A percentile compares a stretch with the other conserved stretches of the same genome.
Evolutionary conservation across 2,113 vertebrate species (phyloP).

Genomic region (Puntigrus tetrazona): DNA sequence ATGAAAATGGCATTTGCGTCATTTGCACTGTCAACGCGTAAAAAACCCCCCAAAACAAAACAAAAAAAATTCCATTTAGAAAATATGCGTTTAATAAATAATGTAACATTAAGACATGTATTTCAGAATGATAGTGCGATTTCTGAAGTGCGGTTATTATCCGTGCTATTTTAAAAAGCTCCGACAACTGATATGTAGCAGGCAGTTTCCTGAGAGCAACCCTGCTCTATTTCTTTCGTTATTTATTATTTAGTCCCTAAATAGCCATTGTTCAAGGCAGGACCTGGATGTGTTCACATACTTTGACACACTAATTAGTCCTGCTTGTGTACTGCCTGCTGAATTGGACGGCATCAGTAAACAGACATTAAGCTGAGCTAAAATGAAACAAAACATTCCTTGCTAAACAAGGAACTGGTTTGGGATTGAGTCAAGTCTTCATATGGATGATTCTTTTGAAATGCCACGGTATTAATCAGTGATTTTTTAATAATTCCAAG

Average conservation of each 20-base stretch:
- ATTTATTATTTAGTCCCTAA: slow-evolving; percentile 30
- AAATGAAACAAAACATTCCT: background rate
- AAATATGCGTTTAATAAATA: background rate
- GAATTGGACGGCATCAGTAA: background rate
- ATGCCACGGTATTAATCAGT: background rate
- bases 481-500: background rate
- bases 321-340: background rate
- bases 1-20: background rate
- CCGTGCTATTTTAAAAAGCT: background rate
- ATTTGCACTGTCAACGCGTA: background rate
- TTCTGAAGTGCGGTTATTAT: background rate
- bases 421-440: background rate
- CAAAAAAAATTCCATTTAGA: background rate
- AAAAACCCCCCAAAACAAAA: too few species aligned
- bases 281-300: slow-evolving; percentile 3
- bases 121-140: background rate
- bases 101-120: background rate
- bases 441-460: background rate
- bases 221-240: background rate
- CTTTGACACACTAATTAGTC: background rate
- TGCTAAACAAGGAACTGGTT: background rate
- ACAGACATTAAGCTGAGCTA: background rate
- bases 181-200: background rate
- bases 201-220: background rate
- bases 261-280: slow-evolving; percentile 1